These are phyloP conservation scores for Pocillopora verrucosa DNA, from an alignment of 64 coral and sea anemone species.

Conservation along the genomic window DNA sequence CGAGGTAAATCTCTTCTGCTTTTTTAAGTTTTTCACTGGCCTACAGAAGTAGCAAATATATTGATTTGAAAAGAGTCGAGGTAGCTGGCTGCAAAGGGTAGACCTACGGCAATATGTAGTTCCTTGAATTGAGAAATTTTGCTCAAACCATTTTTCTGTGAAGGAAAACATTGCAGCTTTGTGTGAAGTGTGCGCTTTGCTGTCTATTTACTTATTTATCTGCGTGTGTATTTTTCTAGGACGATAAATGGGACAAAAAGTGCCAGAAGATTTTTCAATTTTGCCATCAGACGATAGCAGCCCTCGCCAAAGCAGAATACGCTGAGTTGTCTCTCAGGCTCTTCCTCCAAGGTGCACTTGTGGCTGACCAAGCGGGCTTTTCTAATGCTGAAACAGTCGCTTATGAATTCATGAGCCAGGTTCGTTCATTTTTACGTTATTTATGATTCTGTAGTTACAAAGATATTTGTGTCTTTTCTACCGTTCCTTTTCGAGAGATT, in stretches of 20 bases:
- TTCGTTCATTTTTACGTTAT: not conserved
- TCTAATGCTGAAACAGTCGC: slow-evolving; percentile 97
- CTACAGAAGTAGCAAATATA: too few relatives aligned
- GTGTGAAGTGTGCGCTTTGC: too few relatives aligned
- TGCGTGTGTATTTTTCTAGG: slow-evolving; percentile 50
- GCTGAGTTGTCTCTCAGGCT: slow-evolving; percentile 87
- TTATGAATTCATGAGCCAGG: slow-evolving; percentile 99
- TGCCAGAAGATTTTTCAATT: slow-evolving; percentile 99
- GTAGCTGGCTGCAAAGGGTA: too few relatives aligned
- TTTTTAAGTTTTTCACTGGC: not conserved
- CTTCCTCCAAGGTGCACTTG: slow-evolving; percentile 91
- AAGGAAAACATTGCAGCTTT: too few relatives aligned
- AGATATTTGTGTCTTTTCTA: too few relatives aligned
- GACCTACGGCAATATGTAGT: too few relatives aligned
- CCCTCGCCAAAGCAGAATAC: slow-evolving; percentile 94
- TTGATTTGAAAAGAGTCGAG: too few relatives aligned
- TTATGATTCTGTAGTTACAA: too few relatives aligned
- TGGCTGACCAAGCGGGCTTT: slow-evolving; percentile 80
- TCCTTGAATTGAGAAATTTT: too few relatives aligned
- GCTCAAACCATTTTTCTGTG: too few relatives aligned
- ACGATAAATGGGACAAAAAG: slow-evolving; percentile 99
- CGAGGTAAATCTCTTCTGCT: slow-evolving; percentile 36
- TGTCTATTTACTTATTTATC: not conserved
- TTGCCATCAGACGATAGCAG: slow-evolving; percentile 97
- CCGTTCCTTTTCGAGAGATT: too few relatives aligned